A percentile compares a stretch with the other conserved stretches of the same genome.
phyloP scores from a whole-genome alignment of 92 coral and sea anemone genomes.

The Epizoanthus ramosus region DNA sequence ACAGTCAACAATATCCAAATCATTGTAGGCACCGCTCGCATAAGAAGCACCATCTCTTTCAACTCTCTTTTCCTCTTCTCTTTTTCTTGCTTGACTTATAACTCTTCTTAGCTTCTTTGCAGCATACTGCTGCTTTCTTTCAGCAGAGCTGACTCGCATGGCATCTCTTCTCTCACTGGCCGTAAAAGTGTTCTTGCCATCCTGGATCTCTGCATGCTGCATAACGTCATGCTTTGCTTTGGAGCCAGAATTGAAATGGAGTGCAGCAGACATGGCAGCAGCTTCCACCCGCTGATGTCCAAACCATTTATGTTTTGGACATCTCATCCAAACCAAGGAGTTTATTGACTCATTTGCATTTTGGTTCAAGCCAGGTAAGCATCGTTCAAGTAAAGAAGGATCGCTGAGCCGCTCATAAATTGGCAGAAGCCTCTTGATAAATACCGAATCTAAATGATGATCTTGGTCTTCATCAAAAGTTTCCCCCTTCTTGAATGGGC shows the following conservation, averaged over 20 bases:
- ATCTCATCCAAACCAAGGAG: constrained; percentile 55
- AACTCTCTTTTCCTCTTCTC: too few relatives aligned
- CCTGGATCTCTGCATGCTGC: constrained; percentile 43
- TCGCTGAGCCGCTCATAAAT: constrained; percentile 40
- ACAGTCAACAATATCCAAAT: too few relatives aligned
- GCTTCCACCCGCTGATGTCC: constrained; percentile 42
- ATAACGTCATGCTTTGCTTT: constrained; percentile 49
- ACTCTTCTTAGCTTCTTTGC: too few relatives aligned
- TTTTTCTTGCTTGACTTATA: too few relatives aligned
- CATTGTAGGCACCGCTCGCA: too few relatives aligned
- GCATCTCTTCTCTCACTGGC: not conserved
- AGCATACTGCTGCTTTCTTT: too few relatives aligned
- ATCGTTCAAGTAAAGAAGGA: constrained; percentile 40
- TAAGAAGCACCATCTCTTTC: too few relatives aligned
- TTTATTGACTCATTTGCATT: constrained; percentile 66
- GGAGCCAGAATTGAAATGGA: constrained; percentile 58
- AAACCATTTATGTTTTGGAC: constrained; percentile 54
- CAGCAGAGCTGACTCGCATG: too few relatives aligned
- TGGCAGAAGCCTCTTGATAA: constrained; percentile 6
- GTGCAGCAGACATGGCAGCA: constrained; percentile 50
- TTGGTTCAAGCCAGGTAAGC: constrained; percentile 54
- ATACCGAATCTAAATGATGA: constrained; percentile 45
- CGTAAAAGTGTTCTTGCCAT: constrained; percentile 35
- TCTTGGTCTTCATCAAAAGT: too few relatives aligned
- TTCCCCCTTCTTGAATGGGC: too few relatives aligned